Percentiles rank a stretch among this genome's conserved stretches.
These are phyloP conservation scores for Zoanthus solanderi DNA, from an alignment of 92 coral and sea anemone species.

Conservation along the genomic window DNA sequence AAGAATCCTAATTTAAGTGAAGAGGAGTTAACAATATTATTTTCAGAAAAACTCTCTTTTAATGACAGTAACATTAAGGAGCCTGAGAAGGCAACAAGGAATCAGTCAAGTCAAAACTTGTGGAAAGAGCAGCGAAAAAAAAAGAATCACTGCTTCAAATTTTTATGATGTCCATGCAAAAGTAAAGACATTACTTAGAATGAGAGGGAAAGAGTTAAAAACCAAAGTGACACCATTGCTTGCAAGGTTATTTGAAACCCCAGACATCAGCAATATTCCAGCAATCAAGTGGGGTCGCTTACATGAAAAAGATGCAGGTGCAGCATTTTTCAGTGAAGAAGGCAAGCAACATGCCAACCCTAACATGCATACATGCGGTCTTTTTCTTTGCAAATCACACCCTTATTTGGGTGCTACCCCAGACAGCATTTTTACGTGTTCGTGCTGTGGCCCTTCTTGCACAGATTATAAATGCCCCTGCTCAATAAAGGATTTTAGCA, in stretches of 20 bases:
- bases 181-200: slow-evolving; percentile 31
- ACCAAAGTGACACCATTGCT: slow-evolving; percentile 37
- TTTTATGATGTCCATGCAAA: slow-evolving; percentile 55
- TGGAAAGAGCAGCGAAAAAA: slow-evolving; percentile 55
- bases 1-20: slow-evolving; percentile 31
- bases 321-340: slow-evolving; percentile 31
- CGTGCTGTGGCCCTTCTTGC: slow-evolving; percentile 49
- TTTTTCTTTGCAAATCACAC: slow-evolving; percentile 36
- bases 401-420: slow-evolving; percentile 62
- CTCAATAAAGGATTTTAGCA: slow-evolving; percentile 18
- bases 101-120: slow-evolving; percentile 27
- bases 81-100: slow-evolving; percentile 59
- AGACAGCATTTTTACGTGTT: slow-evolving; percentile 54
- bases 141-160: slow-evolving; percentile 52
- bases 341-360: slow-evolving; percentile 33
- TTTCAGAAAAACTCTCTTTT: neutral
- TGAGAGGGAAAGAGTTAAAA: slow-evolving; percentile 44
- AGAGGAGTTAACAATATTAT: neutral
- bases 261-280: slow-evolving; percentile 33
- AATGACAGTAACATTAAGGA: slow-evolving; percentile 34
- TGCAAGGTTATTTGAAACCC: slow-evolving; percentile 18
- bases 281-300: slow-evolving; percentile 54
- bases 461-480: slow-evolving; percentile 59
- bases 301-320: slow-evolving; percentile 52
- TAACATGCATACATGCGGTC: slow-evolving; percentile 44